These are phyloP conservation scores for Tamias sibiricus DNA, from an alignment of 2,113 vertebrate species.

Conservation along the genomic window DNA sequence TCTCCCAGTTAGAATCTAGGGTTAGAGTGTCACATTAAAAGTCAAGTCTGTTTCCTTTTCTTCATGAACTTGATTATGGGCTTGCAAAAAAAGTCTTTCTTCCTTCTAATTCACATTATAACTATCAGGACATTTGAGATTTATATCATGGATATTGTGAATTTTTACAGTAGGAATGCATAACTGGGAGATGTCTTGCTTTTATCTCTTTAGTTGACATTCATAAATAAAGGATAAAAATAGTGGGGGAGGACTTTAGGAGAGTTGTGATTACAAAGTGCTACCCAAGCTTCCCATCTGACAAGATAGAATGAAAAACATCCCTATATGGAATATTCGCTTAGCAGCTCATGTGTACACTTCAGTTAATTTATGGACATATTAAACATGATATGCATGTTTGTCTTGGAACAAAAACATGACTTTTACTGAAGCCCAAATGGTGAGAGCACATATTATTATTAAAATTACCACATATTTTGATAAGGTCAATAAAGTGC, in stretches of 20 bases:
- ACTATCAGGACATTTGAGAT: slow-evolving; percentile 24
- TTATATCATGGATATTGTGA: neutral
- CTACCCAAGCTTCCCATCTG: neutral
- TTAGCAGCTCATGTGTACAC: neutral
- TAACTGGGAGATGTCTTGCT: neutral
- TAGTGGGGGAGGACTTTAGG: neutral
- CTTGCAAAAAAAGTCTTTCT: slow-evolving; percentile 14
- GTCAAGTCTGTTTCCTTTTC: neutral
- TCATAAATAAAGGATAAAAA: slow-evolving; percentile 27
- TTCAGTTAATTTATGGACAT: neutral
- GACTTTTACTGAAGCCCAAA: slow-evolving; percentile 44
- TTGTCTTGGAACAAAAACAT: neutral
- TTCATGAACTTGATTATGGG: neutral
- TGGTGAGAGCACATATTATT: neutral
- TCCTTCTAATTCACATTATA: slow-evolving; percentile 54
- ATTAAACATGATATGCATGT: neutral
- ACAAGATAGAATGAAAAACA: neutral
- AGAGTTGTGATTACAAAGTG: neutral
- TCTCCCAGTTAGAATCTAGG: slow-evolving; percentile 21
- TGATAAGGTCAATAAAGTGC: slow-evolving; percentile 38
- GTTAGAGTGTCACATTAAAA: neutral
- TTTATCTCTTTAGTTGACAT: neutral
- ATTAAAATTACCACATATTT: neutral
- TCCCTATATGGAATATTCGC: neutral
- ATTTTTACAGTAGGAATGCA: slow-evolving; percentile 18